Evolutionary conservation across 2,888 invertebrate genomes (phyloP).

Genomic region (Parascotia fuliginaria): DNA sequence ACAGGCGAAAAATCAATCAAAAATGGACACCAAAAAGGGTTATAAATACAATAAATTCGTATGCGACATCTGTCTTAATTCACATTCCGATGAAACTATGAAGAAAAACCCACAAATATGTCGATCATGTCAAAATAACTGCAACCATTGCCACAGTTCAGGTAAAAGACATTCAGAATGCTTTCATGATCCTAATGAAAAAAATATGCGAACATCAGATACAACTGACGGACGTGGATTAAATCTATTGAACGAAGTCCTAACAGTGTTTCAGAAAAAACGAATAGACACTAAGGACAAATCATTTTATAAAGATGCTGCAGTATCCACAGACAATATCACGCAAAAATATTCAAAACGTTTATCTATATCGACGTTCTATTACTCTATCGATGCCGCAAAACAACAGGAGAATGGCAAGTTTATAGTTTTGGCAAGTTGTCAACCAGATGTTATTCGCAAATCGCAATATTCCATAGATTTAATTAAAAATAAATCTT

Average conservation of each 20-base stretch:
- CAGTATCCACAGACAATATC: constrained; percentile 55
- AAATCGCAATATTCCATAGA: constrained; percentile 49
- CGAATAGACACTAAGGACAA: constrained; percentile 53
- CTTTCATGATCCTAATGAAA: constrained; percentile 36
- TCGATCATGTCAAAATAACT: constrained; percentile 47
- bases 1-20: constrained; percentile 16
- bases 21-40: constrained; percentile 15
- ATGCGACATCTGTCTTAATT: constrained; percentile 68
- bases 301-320: constrained; percentile 60
- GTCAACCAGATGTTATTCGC: constrained; percentile 51
- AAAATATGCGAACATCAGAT: constrained; percentile 61
- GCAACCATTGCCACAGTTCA: constrained; percentile 14
- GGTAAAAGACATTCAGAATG: constrained; percentile 18
- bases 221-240: constrained; percentile 59
- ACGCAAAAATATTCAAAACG: constrained; percentile 7
- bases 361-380: constrained; percentile 52
- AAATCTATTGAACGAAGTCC: constrained; percentile 70
- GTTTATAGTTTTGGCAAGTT: constrained; percentile 57
- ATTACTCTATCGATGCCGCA: constrained; percentile 57
- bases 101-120: not conserved
- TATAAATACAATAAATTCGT: constrained; percentile 49
- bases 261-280: constrained; percentile 71
- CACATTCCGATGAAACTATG: constrained; percentile 23
- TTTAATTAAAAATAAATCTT: constrained; percentile 68
- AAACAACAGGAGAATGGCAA: constrained; percentile 44